Evolutionary conservation across 2,888 invertebrate species (phyloP).

Genomic region (Sinhomidia bicolor): DNA sequence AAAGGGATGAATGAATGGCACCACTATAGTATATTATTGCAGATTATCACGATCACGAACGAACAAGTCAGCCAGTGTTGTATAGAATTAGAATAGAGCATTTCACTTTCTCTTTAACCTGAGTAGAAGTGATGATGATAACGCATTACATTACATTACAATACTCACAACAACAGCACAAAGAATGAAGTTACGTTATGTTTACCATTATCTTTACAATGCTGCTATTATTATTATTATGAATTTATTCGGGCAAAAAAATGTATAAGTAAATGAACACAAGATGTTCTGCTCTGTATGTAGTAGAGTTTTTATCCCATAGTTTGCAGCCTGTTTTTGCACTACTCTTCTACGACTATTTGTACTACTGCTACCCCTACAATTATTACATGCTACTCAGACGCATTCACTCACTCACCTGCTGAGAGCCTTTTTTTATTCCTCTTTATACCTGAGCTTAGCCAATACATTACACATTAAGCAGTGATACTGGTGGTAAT

Average conservation of each 20-base stretch:
- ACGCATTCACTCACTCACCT: too few relatives aligned
- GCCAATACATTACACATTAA: background rate
- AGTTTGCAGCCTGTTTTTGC: background rate
- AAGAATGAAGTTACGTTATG: background rate
- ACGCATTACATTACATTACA: background rate
- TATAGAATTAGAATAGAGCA: conserved; percentile 15
- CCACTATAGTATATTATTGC: background rate
- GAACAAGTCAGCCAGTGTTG: background rate
- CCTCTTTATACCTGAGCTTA: background rate
- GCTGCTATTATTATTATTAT: background rate
- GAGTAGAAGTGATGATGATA: conserved; percentile 22
- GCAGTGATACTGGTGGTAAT: background rate
- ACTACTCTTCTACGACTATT: too few relatives aligned
- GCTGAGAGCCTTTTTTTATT: background rate
- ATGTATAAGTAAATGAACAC: background rate
- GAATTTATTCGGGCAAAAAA: background rate
- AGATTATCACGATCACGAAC: background rate
- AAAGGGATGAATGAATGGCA: background rate
- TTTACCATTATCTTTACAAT: too few relatives aligned
- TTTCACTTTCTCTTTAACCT: conserved; percentile 64
- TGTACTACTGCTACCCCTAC: too few relatives aligned
- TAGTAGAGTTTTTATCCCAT: background rate
- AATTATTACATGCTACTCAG: too few relatives aligned
- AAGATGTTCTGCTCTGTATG: too few relatives aligned
- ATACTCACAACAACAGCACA: background rate